Evolutionary conservation across 2,113 vertebrate genomes (phyloP).

Genomic region (Promerops cafer): DNA sequence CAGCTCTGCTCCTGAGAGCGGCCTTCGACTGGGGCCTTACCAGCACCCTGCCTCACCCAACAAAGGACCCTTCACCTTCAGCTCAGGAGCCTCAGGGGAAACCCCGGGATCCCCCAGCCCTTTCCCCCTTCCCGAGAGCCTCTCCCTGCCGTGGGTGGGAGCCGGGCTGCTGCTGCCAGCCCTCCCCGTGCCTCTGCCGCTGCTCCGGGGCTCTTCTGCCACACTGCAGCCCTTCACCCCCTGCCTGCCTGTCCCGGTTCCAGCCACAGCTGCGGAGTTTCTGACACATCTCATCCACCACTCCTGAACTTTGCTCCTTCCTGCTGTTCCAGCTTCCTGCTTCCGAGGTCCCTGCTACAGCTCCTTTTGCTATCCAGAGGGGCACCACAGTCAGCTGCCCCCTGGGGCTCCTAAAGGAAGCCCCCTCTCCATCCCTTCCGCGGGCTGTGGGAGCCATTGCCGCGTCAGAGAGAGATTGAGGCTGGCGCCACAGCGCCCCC

Average conservation of each 20-base stretch:
- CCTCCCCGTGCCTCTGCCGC: too few relatives aligned
- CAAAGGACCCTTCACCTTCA: too few relatives aligned
- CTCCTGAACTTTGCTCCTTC: not conserved
- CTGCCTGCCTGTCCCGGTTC: not conserved
- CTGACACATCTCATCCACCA: not conserved
- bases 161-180: not conserved
- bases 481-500: not conserved
- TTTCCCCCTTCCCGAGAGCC: not conserved
- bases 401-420: too few relatives aligned
- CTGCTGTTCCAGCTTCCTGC: not conserved
- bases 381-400: accelerated
- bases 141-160: not conserved
- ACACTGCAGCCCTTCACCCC: not conserved
- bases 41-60: too few relatives aligned
- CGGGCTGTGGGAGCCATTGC: not conserved
- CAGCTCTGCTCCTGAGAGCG: accelerated
- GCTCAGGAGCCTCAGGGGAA: not conserved
- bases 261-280: not conserved
- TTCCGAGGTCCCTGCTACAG: not conserved
- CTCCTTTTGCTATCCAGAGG: not conserved
- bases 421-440: not conserved
- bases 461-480: not conserved
- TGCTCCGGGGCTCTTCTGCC: not conserved
- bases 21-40: not conserved
- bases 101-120: too few relatives aligned